These are phyloP conservation scores for Amphipyra tragopoginis DNA, from an alignment of 2,888 invertebrate genomes.

Conservation along the genomic window DNA sequence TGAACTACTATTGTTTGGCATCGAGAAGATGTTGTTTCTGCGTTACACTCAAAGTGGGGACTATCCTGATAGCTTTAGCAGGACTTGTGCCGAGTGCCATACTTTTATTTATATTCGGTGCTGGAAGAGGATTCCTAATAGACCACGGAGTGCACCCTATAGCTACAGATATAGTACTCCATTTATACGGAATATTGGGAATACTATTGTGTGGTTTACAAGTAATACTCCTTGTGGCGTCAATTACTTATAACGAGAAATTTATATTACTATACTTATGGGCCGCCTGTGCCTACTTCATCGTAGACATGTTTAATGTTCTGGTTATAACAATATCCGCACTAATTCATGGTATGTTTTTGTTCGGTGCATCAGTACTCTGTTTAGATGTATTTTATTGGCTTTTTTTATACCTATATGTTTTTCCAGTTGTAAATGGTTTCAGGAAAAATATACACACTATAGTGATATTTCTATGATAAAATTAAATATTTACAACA, in stretches of 20 bases:
- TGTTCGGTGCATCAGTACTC: constrained; percentile 49
- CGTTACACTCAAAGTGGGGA: constrained; percentile 67
- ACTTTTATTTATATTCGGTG: constrained; percentile 59
- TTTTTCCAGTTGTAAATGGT: constrained; percentile 74
- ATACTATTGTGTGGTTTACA: constrained; percentile 65
- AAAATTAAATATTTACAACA: constrained; percentile 19
- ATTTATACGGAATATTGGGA: constrained; percentile 66
- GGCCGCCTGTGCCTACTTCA: constrained; percentile 64
- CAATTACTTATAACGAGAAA: constrained; percentile 69
- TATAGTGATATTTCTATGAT: constrained; percentile 66
- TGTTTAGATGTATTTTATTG: constrained; percentile 63
- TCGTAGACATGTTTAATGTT: constrained; percentile 62
- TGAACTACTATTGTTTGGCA: constrained; percentile 60
- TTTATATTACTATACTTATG: constrained; percentile 73
- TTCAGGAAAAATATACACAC: constrained; percentile 75
- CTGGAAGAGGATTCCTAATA: constrained; percentile 54
- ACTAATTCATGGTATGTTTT: constrained; percentile 20
- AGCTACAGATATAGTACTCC: constrained; percentile 55
- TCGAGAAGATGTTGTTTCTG: constrained; percentile 66
- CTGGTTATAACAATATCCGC: constrained; percentile 53
- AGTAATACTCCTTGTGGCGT: constrained; percentile 66
- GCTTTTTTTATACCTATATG: constrained; percentile 62
- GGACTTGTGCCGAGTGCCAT: constrained; percentile 65
- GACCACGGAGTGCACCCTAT: constrained; percentile 44
- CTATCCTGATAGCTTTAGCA: constrained; percentile 65